Conservation (phyloP, 2,888 invertebrate species). For the Tachina fera region DNA sequence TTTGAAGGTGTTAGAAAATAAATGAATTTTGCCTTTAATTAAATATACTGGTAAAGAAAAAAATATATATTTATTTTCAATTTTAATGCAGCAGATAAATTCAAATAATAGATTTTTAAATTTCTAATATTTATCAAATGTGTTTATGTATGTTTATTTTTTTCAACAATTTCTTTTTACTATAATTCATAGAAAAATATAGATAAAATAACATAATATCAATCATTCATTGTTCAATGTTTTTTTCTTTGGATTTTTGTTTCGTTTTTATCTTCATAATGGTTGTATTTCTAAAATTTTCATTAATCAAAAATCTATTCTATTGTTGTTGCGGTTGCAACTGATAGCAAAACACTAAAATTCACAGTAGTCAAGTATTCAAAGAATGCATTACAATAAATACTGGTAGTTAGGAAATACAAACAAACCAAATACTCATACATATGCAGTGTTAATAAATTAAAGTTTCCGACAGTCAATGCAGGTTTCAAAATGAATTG, state of each 20-base stretch:
- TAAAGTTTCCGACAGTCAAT: constrained; percentile 54
- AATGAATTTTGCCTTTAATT: too few species aligned
- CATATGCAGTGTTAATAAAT: constrained; percentile 65
- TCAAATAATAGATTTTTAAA: not conserved
- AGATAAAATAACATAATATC: constrained; percentile 27
- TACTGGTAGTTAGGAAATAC: not conserved
- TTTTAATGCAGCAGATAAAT: too few species aligned
- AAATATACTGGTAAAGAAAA: too few species aligned
- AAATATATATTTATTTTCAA: too few species aligned
- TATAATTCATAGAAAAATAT: constrained; percentile 9
- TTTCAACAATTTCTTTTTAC: not conserved
- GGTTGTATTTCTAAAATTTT: constrained; percentile 13
- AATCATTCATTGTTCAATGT: constrained; percentile 44
- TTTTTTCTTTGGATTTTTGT: not conserved
- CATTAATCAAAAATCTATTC: constrained; percentile 52
- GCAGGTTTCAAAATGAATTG: constrained; percentile 17
- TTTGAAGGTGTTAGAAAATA: too few species aligned
- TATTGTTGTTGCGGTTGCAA: constrained; percentile 17
- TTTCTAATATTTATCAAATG: not conserved
- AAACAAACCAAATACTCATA: constrained; percentile 14
- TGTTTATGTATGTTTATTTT: too few species aligned
- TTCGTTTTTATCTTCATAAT: constrained; percentile 14
- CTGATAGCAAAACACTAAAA: constrained; percentile 25
- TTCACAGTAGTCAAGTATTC: not conserved
- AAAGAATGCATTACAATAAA: not conserved